A percentile compares a stretch with the other conserved stretches of the same genome.
Conservation (phyloP, 2,888 invertebrate genomes). For the Tribolium freemani region DNA sequence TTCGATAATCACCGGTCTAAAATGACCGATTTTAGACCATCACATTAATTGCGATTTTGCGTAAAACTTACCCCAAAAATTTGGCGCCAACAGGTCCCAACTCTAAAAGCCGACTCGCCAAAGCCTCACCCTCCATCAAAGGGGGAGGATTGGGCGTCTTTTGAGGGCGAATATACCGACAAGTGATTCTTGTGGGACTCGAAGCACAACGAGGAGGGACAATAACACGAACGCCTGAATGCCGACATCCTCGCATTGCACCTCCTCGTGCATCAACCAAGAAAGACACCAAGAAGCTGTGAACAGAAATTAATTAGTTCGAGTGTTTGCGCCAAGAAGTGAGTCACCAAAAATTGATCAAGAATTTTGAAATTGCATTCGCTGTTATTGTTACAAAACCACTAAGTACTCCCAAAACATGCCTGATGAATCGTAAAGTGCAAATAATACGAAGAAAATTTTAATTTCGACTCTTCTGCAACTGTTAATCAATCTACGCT, state of each 20-base stretch:
- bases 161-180: slow-evolving; percentile 85
- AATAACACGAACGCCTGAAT: slow-evolving; percentile 96
- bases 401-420: slow-evolving; percentile 27
- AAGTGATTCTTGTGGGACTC: slow-evolving; percentile 96
- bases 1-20: slow-evolving; percentile 92
- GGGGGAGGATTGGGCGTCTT: slow-evolving; percentile 90
- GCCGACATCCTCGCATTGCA: slow-evolving; percentile 98
- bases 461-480: no score
- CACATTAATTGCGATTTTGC: no score
- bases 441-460: background rate
- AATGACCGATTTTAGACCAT: slow-evolving; percentile 37
- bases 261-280: slow-evolving; percentile 99
- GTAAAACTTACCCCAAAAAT: slow-evolving; percentile 87
- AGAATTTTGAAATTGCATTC: slow-evolving; percentile 21
- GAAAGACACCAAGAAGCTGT: slow-evolving; percentile 97
- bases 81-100: slow-evolving; percentile 96
- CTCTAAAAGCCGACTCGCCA: slow-evolving; percentile 94
- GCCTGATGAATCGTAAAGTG: slow-evolving; percentile 28
- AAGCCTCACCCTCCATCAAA: slow-evolving; percentile 97
- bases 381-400: slow-evolving; percentile 23
- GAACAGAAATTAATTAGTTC: background rate
- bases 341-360: background rate
- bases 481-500: slow-evolving; percentile 23
- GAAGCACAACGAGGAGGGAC: slow-evolving; percentile 96
- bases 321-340: background rate